Evolutionary conservation across 2,888 invertebrate genomes (phyloP).

Genomic region (Drosophila percnosoma): DNA sequence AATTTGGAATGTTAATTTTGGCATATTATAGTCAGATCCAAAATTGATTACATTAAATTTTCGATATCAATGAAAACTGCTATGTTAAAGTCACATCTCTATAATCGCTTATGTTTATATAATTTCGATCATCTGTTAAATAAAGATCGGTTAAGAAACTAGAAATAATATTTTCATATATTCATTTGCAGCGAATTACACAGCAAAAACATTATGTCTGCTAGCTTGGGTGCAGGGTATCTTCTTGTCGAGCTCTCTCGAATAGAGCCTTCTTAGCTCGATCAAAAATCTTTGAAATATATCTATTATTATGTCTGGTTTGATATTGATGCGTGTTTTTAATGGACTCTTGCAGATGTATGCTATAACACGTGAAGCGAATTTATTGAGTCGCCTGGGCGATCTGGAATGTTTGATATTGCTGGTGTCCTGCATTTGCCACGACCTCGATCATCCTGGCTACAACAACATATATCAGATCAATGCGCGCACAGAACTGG

Average conservation of each 20-base stretch:
- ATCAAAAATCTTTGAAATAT: not conserved
- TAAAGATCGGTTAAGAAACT: not conserved
- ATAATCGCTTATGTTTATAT: not conserved
- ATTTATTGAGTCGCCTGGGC: conserved; percentile 89
- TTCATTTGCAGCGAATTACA: not conserved
- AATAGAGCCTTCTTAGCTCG: not conserved
- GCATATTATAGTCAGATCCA: not conserved
- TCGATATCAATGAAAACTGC: not conserved
- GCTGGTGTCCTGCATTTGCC: conserved; percentile 92
- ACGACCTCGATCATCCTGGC: conserved; percentile 92
- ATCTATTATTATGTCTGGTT: not conserved
- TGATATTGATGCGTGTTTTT: not conserved
- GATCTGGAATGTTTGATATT: conserved; percentile 91
- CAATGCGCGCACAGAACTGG: conserved; percentile 93
- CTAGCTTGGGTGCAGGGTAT: not conserved
- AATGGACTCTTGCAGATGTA: conserved; percentile 88
- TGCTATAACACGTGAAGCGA: conserved; percentile 90
- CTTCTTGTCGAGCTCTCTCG: not conserved
- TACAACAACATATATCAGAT: conserved; percentile 93
- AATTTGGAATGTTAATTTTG: not conserved
- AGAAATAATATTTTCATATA: not conserved
- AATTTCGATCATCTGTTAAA: not conserved
- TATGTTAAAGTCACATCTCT: too few relatives aligned
- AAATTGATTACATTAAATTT: not conserved
- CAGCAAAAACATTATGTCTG: not conserved